Evolutionary conservation across 2,888 invertebrate species (phyloP).

Genomic region (Pristionchus japonicus): DNA sequence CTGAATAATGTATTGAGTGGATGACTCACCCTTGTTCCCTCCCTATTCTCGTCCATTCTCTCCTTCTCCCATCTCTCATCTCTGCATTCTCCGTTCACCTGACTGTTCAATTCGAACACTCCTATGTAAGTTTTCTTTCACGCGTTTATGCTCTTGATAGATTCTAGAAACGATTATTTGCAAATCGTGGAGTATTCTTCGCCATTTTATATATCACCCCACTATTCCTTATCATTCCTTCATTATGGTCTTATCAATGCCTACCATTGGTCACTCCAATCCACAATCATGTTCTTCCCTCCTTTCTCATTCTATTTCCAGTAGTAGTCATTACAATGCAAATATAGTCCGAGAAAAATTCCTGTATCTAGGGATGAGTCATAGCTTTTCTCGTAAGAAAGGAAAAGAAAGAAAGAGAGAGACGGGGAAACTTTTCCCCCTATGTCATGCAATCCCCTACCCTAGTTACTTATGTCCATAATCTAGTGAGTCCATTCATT

Average conservation of each 20-base stretch:
- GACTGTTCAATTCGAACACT: neutral
- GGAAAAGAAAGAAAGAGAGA: neutral
- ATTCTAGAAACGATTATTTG: neutral
- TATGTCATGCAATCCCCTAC: neutral
- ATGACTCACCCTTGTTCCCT: neutral
- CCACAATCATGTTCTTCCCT: neutral
- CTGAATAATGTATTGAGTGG: neutral
- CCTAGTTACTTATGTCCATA: neutral
- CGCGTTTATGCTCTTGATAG: neutral
- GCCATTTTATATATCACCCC: neutral
- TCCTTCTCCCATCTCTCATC: neutral
- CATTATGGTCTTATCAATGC: neutral
- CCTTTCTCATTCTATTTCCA: neutral
- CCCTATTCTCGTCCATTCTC: neutral
- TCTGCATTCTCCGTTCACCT: neutral
- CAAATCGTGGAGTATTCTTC: neutral
- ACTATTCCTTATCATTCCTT: neutral
- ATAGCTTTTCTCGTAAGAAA: neutral
- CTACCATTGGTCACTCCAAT: neutral
- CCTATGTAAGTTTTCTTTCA: neutral
- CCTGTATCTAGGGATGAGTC: neutral
- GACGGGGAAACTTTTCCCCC: neutral
- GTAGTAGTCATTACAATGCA: neutral
- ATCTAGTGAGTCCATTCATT: neutral
- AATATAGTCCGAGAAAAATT: neutral